Percentiles rank a stretch among this genome's conserved stretches.
phyloP scores from a whole-genome alignment of 1,140 invertebrate species.

The Aethina tumida region DNA sequence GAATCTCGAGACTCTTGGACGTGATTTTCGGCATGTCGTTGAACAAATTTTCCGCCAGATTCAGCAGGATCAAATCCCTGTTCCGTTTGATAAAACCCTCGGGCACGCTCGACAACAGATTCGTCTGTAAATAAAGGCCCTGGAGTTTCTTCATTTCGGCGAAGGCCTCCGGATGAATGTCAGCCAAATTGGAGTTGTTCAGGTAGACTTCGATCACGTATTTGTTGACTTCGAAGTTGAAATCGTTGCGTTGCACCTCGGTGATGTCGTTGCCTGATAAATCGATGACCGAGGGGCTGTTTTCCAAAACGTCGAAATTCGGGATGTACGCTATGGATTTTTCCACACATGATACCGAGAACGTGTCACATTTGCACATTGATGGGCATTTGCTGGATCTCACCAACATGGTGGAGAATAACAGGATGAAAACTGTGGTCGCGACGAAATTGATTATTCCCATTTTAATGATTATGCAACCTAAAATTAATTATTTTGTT shows the following conservation, averaged over 20 bases:
- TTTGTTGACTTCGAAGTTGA: conserved; percentile 22
- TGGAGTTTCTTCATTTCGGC: conserved; percentile 23
- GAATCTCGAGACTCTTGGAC: conserved; percentile 20
- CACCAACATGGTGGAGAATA: conserved; percentile 1
- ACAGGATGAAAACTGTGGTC: background rate
- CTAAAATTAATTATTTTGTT: conserved; percentile 11
- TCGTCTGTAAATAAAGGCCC: conserved; percentile 23
- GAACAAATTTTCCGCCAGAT: conserved; percentile 27
- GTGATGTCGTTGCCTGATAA: conserved; percentile 26
- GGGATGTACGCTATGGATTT: conserved; percentile 19
- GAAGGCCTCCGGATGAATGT: conserved; percentile 21
- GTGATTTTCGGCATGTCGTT: conserved; percentile 21
- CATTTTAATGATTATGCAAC: background rate
- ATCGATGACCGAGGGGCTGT: conserved; percentile 24
- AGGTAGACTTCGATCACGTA: conserved; percentile 26
- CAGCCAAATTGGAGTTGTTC: conserved; percentile 24
- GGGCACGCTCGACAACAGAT: conserved; percentile 22
- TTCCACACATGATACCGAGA: conserved; percentile 19
- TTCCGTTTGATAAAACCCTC: conserved; percentile 18
- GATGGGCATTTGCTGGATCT: conserved; percentile 16
- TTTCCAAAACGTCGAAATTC: conserved; percentile 19
- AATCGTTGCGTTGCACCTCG: conserved; percentile 12
- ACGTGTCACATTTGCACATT: conserved; percentile 21
- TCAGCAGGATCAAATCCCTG: conserved; percentile 20
- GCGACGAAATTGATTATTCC: background rate